Percentiles rank a stretch among this genome's conserved stretches.
Conservation (phyloP, 2,888 invertebrate genomes). For the Margaritifera margaritifera region DNA sequence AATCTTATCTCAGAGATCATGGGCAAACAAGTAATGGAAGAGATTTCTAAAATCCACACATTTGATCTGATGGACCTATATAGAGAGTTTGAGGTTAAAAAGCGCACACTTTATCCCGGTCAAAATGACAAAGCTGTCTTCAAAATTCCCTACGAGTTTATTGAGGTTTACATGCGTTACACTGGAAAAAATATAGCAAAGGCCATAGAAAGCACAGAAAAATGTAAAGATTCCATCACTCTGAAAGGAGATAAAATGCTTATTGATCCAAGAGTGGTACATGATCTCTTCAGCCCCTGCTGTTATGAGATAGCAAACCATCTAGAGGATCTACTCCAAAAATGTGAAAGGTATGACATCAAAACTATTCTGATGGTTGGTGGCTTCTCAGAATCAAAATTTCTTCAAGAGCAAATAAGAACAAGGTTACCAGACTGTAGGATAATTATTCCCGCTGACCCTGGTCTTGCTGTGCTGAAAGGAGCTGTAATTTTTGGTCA, state of each 20-base stretch:
- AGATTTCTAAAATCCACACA: slow-evolving; percentile 1
- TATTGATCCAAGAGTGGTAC: neutral
- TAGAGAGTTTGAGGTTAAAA: slow-evolving; percentile 1
- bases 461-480: neutral
- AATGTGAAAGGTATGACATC: neutral
- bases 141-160: too few species aligned
- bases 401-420: slow-evolving; percentile 1
- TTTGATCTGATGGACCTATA: slow-evolving; percentile 4
- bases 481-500: neutral
- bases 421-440: neutral
- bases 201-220: too few species aligned
- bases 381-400: slow-evolving; percentile 3
- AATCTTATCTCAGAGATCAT: slow-evolving; percentile 4
- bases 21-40: neutral
- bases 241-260: slow-evolving; percentile 1
- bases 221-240: neutral
- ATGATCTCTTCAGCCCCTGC: slow-evolving; percentile 1
- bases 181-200: too few species aligned
- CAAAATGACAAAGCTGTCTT: too few species aligned
- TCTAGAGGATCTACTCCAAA: neutral
- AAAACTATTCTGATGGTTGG: slow-evolving; percentile 10
- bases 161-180: too few species aligned
- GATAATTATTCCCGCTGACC: neutral
- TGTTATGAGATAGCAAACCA: neutral
- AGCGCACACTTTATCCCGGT: neutral